Evolutionary conservation across 2,797 vertebrate species (phyloP).

Genomic region (Coregonus suidteri): DNA sequence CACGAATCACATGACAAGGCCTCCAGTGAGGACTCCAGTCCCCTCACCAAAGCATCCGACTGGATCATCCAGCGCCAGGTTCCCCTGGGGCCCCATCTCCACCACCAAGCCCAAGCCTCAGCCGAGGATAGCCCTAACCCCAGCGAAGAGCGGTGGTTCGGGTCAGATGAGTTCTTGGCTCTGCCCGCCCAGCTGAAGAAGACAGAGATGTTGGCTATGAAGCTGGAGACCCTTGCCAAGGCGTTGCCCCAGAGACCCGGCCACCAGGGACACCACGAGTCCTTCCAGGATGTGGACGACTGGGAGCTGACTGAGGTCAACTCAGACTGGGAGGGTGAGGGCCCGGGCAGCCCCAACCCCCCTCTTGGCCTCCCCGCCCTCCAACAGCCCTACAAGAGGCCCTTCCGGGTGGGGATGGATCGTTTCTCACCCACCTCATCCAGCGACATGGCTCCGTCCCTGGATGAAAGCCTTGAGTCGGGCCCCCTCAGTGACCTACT

Average conservation of each 20-base stretch:
- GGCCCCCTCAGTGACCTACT: conserved; percentile 88
- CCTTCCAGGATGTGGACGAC: conserved; percentile 91
- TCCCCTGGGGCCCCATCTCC: conserved; percentile 2
- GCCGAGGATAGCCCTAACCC: conserved; percentile 54
- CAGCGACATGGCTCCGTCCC: conserved; percentile 86
- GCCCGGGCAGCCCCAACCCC: conserved; percentile 21
- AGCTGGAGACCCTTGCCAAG: conserved; percentile 89
- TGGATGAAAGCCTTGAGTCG: conserved; percentile 90
- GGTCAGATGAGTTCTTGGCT: conserved; percentile 95
- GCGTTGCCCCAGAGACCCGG: conserved; percentile 76
- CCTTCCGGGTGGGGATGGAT: conserved; percentile 40
- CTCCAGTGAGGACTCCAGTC: conserved; percentile 56
- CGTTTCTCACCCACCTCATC: conserved; percentile 87
- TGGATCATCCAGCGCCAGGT: conserved; percentile 54
- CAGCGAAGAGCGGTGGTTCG: conserved; percentile 83
- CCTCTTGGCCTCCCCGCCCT: background rate
- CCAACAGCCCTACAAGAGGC: conserved; percentile 68
- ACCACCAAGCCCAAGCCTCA: background rate
- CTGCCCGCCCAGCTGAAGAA: conserved; percentile 91
- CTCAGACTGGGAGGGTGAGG: conserved; percentile 84
- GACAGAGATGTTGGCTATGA: conserved; percentile 89
- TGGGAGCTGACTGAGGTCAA: conserved; percentile 95
- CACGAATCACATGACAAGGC: conserved; percentile 38
- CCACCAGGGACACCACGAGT: conserved; percentile 66
- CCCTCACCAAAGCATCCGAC: conserved; percentile 29